Evolutionary conservation across 1,140 invertebrate genomes (phyloP).

Genomic region (Heliconius congener): DNA sequence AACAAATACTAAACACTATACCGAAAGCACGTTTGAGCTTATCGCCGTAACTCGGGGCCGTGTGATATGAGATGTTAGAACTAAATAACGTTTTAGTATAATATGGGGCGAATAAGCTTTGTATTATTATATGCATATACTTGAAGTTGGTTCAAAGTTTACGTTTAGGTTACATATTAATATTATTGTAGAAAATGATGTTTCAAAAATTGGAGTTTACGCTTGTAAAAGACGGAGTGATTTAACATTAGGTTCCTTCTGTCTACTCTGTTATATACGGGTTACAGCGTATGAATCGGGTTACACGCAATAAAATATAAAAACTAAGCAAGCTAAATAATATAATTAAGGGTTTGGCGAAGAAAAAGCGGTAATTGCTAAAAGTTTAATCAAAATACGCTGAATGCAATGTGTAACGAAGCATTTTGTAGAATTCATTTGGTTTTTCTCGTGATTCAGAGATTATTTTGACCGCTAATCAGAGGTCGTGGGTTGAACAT

Average conservation of each 20-base stretch:
- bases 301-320: too few relatives aligned
- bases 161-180: too few relatives aligned
- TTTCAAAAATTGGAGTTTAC: too few relatives aligned
- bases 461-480: neutral
- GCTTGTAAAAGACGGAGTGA: neutral
- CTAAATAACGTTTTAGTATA: neutral
- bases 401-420: slow-evolving; percentile 1
- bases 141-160: neutral
- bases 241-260: neutral
- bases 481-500: neutral
- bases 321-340: too few relatives aligned
- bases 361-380: neutral
- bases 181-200: too few relatives aligned
- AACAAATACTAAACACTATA: neutral
- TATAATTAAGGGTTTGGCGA: neutral
- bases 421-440: neutral
- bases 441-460: neutral
- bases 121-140: neutral
- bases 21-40: slow-evolving; percentile 9
- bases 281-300: neutral
- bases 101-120: neutral
- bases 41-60: neutral
- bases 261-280: neutral
- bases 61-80: neutral
- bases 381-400: neutral